Evolutionary conservation across 2,888 invertebrate species (phyloP).

Genomic region (Gymnoscelis rufifasciata): DNA sequence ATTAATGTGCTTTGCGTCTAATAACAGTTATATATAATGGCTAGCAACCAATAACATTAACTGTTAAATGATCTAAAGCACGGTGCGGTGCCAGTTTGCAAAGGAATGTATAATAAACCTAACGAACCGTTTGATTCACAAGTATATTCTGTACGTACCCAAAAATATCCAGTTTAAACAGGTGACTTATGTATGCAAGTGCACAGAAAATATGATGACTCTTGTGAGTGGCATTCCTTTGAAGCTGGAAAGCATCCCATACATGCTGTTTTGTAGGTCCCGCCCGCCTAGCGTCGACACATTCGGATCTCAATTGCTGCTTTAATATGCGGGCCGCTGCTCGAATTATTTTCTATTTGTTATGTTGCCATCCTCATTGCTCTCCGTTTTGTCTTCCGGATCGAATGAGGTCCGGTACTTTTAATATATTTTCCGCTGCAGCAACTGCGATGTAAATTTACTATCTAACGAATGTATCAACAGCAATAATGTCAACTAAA

Average conservation of each 20-base stretch:
- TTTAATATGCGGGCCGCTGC: constrained; percentile 35
- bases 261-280: constrained; percentile 19
- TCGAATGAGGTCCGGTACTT: not conserved
- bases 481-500: constrained; percentile 27
- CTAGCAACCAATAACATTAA: constrained; percentile 15
- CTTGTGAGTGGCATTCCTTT: constrained; percentile 18
- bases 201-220: not conserved
- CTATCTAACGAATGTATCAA: constrained; percentile 13
- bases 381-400: constrained; percentile 22
- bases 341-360: constrained; percentile 35
- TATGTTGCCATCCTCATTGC: constrained; percentile 40
- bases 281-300: constrained; percentile 29
- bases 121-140: not conserved
- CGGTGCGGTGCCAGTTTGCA: constrained; percentile 28
- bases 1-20: constrained; percentile 35
- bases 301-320: constrained; percentile 45
- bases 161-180: not conserved
- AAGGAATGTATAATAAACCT: constrained; percentile 21
- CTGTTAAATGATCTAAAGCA: constrained; percentile 38
- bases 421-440: constrained; percentile 16
- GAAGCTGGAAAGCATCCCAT: constrained; percentile 26
- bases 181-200: not conserved
- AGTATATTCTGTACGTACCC: not conserved
- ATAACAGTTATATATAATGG: constrained; percentile 31
- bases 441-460: constrained; percentile 17